Evolutionary conservation across 2,888 invertebrate genomes (phyloP), one percentile per base, ranked within the genome.

Genomic region (Synergus japonicus): DNA sequence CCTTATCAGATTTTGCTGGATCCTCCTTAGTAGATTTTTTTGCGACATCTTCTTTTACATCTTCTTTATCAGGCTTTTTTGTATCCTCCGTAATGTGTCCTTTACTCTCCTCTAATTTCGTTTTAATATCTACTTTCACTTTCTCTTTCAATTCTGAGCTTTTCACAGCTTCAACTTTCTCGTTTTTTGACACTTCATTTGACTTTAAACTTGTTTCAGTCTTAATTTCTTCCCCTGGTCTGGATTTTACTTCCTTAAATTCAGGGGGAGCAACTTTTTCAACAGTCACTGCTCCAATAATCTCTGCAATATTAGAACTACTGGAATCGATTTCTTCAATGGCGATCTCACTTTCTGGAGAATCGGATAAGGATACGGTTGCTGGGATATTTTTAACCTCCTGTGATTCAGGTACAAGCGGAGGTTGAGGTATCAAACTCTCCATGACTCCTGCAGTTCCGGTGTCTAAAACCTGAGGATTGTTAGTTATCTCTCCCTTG

Each of bases 321-420:
- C 93, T 93, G 22, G 93, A 93, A 84, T 94, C 93, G n/a, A 93
- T 93, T 78, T 93, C 93, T 83, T 93, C 93, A 79, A 93, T 93
- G 80, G 93, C 93, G 81, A 93, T 93, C 87, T 93, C 93, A 13
- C 93, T 93, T 58, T 93, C 87, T 0, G 93, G 93, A 15, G 93
- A 93, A 85, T 93, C 92, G 5, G 92, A 92, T 10, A 92, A 88
- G 2, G 93, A 89, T n/a, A 93, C 92, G 41, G 92, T 89, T 81
- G 92, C 93, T 37, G 78, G 64, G 44, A 93, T 90, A 83, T 93
- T 93, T 81, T 93, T 92, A 15, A 92, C 91, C 87, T 93, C 93
- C 43, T 92, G 86, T 79, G 85, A 85, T 82, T 85, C 87, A 54
- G 85, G 81, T 10, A 86, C 84, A 29, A 87, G 79, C 29, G 81